Evolutionary conservation across 2,113 vertebrate genomes (phyloP).

Genomic region (Symphodus melops): DNA sequence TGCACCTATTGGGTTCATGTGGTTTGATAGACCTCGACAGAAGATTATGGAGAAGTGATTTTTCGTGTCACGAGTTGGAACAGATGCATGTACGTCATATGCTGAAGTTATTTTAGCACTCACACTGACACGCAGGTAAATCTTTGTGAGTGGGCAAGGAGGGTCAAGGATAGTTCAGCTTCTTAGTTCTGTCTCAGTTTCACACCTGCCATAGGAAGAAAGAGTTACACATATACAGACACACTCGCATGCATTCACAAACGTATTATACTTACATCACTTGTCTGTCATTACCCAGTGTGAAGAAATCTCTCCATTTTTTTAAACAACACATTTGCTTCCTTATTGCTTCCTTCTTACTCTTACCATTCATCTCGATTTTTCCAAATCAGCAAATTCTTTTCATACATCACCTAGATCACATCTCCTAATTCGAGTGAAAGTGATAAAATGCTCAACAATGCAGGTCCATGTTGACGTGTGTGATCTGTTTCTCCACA

Average conservation of each 20-base stretch:
- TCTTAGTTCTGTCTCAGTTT: background rate
- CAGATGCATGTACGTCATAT: slow-evolving; percentile 7
- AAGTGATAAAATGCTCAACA: no score
- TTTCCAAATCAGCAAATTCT: no score
- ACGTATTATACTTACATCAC: background rate
- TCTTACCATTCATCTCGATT: no score
- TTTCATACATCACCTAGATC: no score
- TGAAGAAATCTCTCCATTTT: no score
- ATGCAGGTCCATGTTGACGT: no score
- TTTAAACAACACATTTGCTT: no score
- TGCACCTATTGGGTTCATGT: background rate
- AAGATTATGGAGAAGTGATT: background rate
- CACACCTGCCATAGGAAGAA: background rate
- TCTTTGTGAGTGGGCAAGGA: background rate
- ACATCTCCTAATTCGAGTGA: no score
- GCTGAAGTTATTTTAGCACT: background rate
- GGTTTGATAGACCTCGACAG: background rate
- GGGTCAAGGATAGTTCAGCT: background rate
- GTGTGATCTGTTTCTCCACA: no score
- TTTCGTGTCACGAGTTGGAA: background rate
- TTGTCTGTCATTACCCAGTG: no score
- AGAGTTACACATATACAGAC: background rate
- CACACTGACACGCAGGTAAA: background rate
- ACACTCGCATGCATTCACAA: background rate
- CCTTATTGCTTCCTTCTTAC: no score